phyloP scores from a whole-genome alignment of 2,113 vertebrate species.

The Terrapene triunguis region DNA sequence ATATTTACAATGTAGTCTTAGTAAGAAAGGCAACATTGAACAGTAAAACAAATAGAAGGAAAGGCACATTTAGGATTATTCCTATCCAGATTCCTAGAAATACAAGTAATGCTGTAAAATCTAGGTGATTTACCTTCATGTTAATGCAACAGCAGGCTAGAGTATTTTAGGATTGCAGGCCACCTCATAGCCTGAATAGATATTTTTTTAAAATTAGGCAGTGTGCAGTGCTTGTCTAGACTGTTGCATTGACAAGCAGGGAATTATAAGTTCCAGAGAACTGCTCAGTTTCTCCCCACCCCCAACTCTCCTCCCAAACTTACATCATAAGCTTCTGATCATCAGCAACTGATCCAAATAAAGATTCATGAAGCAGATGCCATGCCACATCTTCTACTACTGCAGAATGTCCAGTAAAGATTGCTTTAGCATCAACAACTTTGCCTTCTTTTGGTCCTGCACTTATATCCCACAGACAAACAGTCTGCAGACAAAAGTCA shows the following conservation, averaged over 20 bases:
- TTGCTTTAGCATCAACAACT: conserved; percentile 91
- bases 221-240: not conserved
- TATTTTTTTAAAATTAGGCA: not conserved
- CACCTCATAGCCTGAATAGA: not conserved
- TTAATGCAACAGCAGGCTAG: not conserved
- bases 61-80: not conserved
- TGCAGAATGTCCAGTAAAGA: conserved; percentile 95
- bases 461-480: conserved; percentile 95
- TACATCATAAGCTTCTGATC: conserved; percentile 98
- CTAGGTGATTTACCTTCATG: not conserved
- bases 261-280: not conserved
- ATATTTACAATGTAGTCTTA: not conserved
- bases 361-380: conserved; percentile 93
- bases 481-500: conserved; percentile 82
- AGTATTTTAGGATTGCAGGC: not conserved
- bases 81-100: not conserved
- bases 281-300: not conserved
- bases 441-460: conserved; percentile 91
- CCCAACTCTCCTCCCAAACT: conserved; percentile 50
- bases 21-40: not conserved
- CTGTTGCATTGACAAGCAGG: not conserved
- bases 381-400: conserved; percentile 96
- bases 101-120: not conserved
- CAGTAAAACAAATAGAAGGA: not conserved
- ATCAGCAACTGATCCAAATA: conserved; percentile 95